phyloP scores from a whole-genome alignment of 2,113 vertebrate genomes.

The Aythya baeri region DNA sequence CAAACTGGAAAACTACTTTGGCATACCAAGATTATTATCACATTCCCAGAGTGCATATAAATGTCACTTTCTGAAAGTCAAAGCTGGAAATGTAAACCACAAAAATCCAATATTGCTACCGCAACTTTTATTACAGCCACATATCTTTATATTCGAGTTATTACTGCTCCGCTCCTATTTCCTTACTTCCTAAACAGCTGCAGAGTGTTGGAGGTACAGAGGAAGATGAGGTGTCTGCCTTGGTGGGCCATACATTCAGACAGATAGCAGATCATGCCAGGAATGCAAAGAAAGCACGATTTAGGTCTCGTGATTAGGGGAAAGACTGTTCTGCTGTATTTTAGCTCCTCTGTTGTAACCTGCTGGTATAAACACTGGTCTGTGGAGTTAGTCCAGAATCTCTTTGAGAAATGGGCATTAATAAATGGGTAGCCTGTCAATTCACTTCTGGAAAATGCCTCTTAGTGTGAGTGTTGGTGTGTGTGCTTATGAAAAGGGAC shows the following conservation, averaged over 20 bases:
- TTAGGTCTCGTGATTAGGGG: not conserved
- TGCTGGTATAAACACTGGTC: not conserved
- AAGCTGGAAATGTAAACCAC: constrained; percentile 53
- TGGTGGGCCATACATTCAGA: not conserved
- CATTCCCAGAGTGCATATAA: constrained; percentile 2
- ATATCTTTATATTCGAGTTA: constrained; percentile 15
- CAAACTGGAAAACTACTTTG: constrained; percentile 44
- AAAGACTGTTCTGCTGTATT: not conserved
- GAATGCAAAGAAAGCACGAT: not conserved
- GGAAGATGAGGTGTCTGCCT: not conserved
- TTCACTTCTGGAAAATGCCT: not conserved
- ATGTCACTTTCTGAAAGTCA: constrained; percentile 51
- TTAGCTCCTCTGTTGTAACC: not conserved
- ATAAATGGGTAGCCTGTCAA: not conserved
- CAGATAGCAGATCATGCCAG: not conserved
- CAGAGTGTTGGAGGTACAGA: not conserved
- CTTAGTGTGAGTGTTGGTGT: not conserved
- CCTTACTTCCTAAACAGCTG: constrained; percentile 16
- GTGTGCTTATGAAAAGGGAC: not conserved
- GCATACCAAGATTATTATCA: constrained; percentile 44
- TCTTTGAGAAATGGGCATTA: constrained; percentile 3
- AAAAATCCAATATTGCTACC: constrained; percentile 50
- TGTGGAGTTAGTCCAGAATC: not conserved
- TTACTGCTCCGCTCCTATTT: not conserved
- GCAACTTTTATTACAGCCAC: constrained; percentile 31